Percentiles rank a stretch among this genome's conserved stretches.
Conservation (phyloP, 2,113 vertebrate genomes). For the Pavo muticus region DNA sequence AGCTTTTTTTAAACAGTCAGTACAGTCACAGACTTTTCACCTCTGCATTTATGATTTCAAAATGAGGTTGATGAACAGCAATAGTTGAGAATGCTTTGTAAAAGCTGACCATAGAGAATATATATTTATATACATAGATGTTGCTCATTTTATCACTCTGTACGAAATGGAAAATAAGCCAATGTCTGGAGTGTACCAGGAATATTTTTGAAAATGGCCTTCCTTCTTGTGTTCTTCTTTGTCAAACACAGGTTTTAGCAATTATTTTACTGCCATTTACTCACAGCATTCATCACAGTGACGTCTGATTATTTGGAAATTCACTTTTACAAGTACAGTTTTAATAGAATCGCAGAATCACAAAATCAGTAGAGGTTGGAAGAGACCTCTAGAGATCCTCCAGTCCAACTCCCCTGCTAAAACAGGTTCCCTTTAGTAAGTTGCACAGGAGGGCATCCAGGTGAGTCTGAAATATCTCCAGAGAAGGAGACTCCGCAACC, state of each 20-base stretch:
- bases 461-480: not conserved
- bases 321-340: not conserved
- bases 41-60: conserved; percentile 13
- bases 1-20: not conserved
- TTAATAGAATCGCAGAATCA: not conserved
- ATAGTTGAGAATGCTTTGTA: not conserved
- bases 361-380: not conserved
- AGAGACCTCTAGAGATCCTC: not conserved
- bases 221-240: not conserved
- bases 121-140: not conserved
- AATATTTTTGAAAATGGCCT: not conserved
- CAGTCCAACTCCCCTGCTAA: not conserved
- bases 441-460: not conserved
- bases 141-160: not conserved
- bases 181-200: conserved; percentile 1
- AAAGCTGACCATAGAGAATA: conserved; percentile 31
- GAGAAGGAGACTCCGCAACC: not conserved
- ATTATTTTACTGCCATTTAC: not conserved
- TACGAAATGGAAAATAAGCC: conserved; percentile 53
- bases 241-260: not conserved
- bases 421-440: not conserved
- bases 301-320: not conserved
- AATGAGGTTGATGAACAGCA: conserved; percentile 40
- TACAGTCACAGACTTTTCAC: conserved; percentile 22
- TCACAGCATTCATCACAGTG: not conserved